phyloP scores from a whole-genome alignment of 1,140 invertebrate species.

The Drosophila nasuta region DNA sequence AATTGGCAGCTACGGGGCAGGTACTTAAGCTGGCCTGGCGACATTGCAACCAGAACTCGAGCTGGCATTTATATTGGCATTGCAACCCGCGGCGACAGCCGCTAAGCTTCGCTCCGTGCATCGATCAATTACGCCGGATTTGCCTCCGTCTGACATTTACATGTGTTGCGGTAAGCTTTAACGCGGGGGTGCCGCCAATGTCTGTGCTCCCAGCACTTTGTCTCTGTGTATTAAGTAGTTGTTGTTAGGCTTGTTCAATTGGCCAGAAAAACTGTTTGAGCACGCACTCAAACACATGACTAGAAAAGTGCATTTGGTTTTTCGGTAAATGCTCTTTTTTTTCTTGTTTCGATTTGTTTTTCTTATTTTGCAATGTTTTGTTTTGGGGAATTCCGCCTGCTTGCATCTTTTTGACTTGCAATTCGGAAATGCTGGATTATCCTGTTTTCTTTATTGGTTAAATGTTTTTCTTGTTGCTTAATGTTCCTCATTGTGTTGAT shows the following conservation, averaged over 20 bases:
- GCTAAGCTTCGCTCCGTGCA: slow-evolving; percentile 73
- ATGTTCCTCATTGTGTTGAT: slow-evolving; percentile 61
- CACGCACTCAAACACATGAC: slow-evolving; percentile 73
- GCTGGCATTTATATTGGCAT: slow-evolving; percentile 65
- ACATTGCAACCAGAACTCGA: slow-evolving; percentile 48
- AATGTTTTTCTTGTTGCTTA: slow-evolving; percentile 54
- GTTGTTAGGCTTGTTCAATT: slow-evolving; percentile 64
- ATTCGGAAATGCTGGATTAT: slow-evolving; percentile 81
- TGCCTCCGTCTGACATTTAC: slow-evolving; percentile 71
- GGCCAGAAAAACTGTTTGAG: slow-evolving; percentile 77
- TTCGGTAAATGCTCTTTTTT: slow-evolving; percentile 19
- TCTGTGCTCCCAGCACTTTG: background rate
- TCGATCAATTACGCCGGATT: slow-evolving; percentile 80
- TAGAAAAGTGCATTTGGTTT: slow-evolving; percentile 60
- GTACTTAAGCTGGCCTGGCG: slow-evolving; percentile 66
- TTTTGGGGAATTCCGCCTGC: slow-evolving; percentile 78
- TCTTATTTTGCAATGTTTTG: slow-evolving; percentile 6
- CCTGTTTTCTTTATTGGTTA: slow-evolving; percentile 83
- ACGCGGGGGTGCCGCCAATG: slow-evolving; percentile 42
- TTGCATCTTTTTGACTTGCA: slow-evolving; percentile 82
- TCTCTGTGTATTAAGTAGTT: slow-evolving; percentile 31
- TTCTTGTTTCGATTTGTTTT: slow-evolving; percentile 28
- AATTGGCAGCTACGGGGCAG: slow-evolving; percentile 55
- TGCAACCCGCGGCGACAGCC: slow-evolving; percentile 79
- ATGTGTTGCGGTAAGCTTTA: slow-evolving; percentile 77